These are phyloP conservation scores for Drosophila mercatorum DNA, from an alignment of 2,888 invertebrate species.

Conservation along the genomic window DNA sequence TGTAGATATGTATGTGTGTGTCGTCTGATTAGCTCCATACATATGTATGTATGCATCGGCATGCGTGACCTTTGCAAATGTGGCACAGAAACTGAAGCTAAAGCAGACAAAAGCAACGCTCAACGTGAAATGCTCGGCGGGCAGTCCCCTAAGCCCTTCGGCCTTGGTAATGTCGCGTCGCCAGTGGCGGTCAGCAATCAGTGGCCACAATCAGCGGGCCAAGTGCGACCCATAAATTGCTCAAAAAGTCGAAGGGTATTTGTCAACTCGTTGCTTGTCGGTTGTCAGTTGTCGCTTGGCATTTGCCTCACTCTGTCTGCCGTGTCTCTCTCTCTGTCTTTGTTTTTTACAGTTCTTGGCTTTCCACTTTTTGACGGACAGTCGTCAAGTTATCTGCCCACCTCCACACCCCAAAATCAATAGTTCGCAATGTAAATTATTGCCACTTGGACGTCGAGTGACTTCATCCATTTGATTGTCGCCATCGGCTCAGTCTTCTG, in stretches of 20 bases:
- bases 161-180: conserved; percentile 65
- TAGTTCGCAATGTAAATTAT: conserved; percentile 77
- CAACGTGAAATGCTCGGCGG: conserved; percentile 12
- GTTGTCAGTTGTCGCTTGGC: conserved; percentile 43
- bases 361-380: conserved; percentile 68
- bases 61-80: conserved; percentile 65
- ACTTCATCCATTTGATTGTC: conserved; percentile 70
- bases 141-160: conserved; percentile 61
- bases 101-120: conserved; percentile 8
- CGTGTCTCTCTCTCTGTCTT: conserved; percentile 35
- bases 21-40: not conserved
- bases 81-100: conserved; percentile 51
- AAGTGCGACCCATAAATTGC: conserved; percentile 74
- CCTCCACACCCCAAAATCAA: conserved; percentile 56
- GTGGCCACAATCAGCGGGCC: conserved; percentile 67
- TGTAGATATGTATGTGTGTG: not conserved
- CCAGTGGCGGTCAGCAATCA: conserved; percentile 63
- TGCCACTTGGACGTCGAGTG: conserved; percentile 56
- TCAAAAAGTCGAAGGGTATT: conserved; percentile 79
- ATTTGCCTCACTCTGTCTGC: conserved; percentile 27
- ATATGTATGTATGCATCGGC: conserved; percentile 4
- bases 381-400: conserved; percentile 69
- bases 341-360: conserved; percentile 32
- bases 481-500: conserved; percentile 37
- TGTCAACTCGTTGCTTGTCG: conserved; percentile 74